Conservation (phyloP, 2,113 vertebrate genomes). For the Poeciliopsis prolifica region DNA sequence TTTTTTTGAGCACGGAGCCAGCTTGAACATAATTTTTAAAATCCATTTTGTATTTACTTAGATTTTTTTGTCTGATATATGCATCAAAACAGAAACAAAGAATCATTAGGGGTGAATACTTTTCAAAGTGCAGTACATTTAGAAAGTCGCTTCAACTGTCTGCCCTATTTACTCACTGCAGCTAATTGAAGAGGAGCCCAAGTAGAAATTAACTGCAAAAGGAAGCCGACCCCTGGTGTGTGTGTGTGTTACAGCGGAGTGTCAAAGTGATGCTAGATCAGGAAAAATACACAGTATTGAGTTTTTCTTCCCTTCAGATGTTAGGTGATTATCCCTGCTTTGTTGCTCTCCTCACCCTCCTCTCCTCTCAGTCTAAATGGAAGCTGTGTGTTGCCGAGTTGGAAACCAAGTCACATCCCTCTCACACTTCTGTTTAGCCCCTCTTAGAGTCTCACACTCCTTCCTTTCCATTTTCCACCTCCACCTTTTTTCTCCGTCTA, state of each 20-base stretch:
- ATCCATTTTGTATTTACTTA: too few species aligned
- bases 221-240: slow-evolving; percentile 1
- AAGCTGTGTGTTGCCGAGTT: slow-evolving; percentile 74
- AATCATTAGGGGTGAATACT: not conserved
- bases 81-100: not conserved
- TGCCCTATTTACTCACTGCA: slow-evolving; percentile 6
- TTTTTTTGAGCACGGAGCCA: too few species aligned
- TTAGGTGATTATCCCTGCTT: slow-evolving; percentile 63
- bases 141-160: not conserved
- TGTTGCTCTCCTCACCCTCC: slow-evolving; percentile 42
- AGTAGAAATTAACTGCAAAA: slow-evolving; percentile 32
- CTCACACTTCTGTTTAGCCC: slow-evolving; percentile 64
- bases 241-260: slow-evolving; percentile 17
- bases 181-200: slow-evolving; percentile 31
- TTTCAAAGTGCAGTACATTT: not conserved
- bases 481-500: slow-evolving; percentile 60
- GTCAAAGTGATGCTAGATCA: slow-evolving; percentile 31
- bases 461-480: slow-evolving; percentile 61
- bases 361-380: slow-evolving; percentile 72
- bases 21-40: too few species aligned
- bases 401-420: slow-evolving; percentile 79
- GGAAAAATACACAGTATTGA: slow-evolving; percentile 31
- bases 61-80: not conserved
- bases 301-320: slow-evolving; percentile 62
- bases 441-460: slow-evolving; percentile 49